Base-by-base conservation (phyloP, 2,113 vertebrate species). In the Climacteris rufus region DNA sequence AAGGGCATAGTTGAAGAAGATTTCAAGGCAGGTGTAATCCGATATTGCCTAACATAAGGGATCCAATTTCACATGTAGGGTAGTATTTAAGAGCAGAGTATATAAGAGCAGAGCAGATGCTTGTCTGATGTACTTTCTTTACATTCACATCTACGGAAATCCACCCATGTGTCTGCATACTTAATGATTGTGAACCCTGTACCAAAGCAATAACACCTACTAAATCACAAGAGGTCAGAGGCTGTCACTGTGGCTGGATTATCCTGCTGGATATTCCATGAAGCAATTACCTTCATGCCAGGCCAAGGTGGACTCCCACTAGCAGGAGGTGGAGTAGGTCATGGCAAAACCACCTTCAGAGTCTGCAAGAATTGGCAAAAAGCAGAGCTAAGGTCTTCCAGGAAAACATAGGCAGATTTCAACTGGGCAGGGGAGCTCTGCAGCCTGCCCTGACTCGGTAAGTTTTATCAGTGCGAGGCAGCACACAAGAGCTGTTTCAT, bases 401-500 rank as follows among this genome's bases (percentile, higher is more conserved):
- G 60, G 39, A 53, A 71, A 53, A 70, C 1, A 1, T 0, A 3
- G 21, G 75, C 31, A 75, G 47, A 44, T 66, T 68, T 82, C 40
- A 69, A 15, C n/a, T 22, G 64, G 37, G 22, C 50, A 84, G 49
- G 37, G 13, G 10, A 87, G 59, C 24, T 77, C n/a, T 2, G 0
- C 64, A 61, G 45, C 33, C 50, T 76, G 50, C 7, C 18, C 31
- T 0, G 0, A 11, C 25, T 33, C 33, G 7, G 17, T 20, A 9
- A 33, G 39, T 30, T 57, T 59, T n/a, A 19, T 19, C 42, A 16
- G 16, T 14, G 27, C 7, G 10, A 83, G 40, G 31, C 53, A 74
- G 31, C 0, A 0, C 45, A 54, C 0, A 0, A 40, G 17, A 81
- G 42, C 23, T 31, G 28, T 42, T 91, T 33, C 33, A 40, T 16